Conservation (phyloP, 53 echinoderm and acorn worm species). For the Arbacia lixula region DNA sequence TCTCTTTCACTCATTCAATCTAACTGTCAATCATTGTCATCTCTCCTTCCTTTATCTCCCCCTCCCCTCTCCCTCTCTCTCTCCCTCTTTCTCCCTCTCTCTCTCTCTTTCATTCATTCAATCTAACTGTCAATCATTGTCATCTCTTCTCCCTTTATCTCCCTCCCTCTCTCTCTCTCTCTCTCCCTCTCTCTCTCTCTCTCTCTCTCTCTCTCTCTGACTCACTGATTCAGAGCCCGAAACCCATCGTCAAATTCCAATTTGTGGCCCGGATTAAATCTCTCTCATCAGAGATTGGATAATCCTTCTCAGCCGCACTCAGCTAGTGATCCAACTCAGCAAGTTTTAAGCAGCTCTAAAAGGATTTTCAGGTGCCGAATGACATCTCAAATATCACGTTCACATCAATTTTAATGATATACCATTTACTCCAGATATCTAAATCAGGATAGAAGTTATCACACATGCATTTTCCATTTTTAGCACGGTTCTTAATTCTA, state of each 20-base stretch:
- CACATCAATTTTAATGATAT: too few species aligned
- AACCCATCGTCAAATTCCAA: conserved; percentile 46
- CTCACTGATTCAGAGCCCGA: too few species aligned
- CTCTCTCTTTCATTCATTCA: not conserved
- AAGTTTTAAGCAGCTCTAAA: too few species aligned
- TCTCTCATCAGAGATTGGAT: too few species aligned
- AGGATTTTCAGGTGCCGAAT: too few species aligned
- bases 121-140: not conserved
- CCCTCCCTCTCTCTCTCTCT: not conserved
- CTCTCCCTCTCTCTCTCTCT: not conserved
- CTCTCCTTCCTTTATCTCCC: not conserved
- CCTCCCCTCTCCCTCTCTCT: not conserved
- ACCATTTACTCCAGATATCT: too few species aligned
- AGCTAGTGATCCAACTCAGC: too few species aligned
- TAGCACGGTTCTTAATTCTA: too few species aligned
- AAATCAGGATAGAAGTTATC: too few species aligned
- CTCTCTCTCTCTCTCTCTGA: not conserved
- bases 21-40: not conserved
- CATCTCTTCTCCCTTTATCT: not conserved
- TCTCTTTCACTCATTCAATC: not conserved
- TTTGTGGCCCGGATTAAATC: conserved; percentile 34
- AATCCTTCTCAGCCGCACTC: too few species aligned
- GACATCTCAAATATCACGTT: too few species aligned
- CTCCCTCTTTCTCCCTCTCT: not conserved
- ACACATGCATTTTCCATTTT: too few species aligned